Percentiles rank a stretch among this genome's conserved stretches.
phyloP scores from a whole-genome alignment of 2,113 vertebrate genomes.

The Ciconia boyciana region DNA sequence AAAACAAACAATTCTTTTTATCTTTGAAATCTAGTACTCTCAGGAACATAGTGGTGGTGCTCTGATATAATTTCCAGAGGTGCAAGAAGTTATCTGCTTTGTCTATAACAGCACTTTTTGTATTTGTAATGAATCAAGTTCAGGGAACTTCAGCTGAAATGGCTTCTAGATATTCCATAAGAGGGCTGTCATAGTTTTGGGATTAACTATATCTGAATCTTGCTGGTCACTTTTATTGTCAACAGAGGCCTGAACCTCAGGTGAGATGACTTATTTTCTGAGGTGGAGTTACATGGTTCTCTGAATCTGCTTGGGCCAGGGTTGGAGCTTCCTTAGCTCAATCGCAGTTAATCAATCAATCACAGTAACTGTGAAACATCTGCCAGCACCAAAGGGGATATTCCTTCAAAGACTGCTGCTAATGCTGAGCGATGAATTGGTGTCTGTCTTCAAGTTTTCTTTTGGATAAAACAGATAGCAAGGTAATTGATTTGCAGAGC shows the following conservation, averaged over 20 bases:
- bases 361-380: neutral
- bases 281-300: neutral
- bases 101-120: neutral
- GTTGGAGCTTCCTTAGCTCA: neutral
- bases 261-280: neutral
- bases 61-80: neutral
- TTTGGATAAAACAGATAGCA: neutral
- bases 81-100: neutral
- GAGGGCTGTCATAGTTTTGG: neutral
- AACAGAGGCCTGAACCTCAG: neutral
- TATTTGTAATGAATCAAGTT: neutral
- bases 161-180: neutral
- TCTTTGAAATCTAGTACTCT: neutral
- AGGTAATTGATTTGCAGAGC: neutral
- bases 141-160: neutral
- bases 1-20: neutral
- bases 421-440: neutral
- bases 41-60: neutral
- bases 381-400: neutral
- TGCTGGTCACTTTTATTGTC: neutral
- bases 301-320: neutral
- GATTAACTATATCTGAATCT: neutral
- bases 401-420: neutral
- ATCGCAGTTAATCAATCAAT: neutral
- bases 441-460: neutral